Percentiles rank a stretch among this genome's conserved stretches.
Evolutionary conservation across 2,888 invertebrate genomes (phyloP).

Genomic region (Scrobipalpa atriplicella): DNA sequence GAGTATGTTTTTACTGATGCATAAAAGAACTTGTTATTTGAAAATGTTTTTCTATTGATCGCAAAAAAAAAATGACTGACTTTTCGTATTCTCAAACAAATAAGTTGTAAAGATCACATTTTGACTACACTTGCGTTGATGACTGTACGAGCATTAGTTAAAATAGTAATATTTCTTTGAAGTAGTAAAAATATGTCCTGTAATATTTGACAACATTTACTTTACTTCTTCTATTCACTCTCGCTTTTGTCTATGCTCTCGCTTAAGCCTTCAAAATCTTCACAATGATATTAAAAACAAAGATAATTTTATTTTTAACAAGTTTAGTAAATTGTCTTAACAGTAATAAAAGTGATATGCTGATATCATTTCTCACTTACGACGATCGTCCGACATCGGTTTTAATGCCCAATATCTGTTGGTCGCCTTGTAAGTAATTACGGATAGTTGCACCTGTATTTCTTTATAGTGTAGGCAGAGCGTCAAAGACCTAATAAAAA

Average conservation of each 20-base stretch:
- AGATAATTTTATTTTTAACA: background rate
- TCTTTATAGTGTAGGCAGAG: no score
- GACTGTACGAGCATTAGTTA: background rate
- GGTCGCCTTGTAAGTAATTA: slow-evolving; percentile 64
- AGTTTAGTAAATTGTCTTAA: background rate
- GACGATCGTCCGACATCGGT: slow-evolving; percentile 57
- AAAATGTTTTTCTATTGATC: no score
- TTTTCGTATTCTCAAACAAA: no score
- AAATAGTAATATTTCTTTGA: no score
- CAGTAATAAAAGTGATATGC: background rate
- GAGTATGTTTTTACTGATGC: no score
- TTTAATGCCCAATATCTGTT: slow-evolving; percentile 59
- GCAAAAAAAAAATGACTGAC: no score
- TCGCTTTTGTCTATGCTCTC: no score
- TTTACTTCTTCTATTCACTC: background rate
- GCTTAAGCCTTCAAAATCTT: background rate
- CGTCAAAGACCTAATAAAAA: no score
- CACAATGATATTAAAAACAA: background rate
- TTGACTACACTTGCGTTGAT: background rate
- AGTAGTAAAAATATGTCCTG: background rate
- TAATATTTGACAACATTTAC: background rate
- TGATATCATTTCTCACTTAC: slow-evolving; percentile 53
- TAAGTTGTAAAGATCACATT: background rate
- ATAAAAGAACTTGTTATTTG: no score
- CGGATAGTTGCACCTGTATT: no score